Evolutionary conservation across 2,797 vertebrate species (phyloP).

Genomic region (Catostomus latipinnis): DNA sequence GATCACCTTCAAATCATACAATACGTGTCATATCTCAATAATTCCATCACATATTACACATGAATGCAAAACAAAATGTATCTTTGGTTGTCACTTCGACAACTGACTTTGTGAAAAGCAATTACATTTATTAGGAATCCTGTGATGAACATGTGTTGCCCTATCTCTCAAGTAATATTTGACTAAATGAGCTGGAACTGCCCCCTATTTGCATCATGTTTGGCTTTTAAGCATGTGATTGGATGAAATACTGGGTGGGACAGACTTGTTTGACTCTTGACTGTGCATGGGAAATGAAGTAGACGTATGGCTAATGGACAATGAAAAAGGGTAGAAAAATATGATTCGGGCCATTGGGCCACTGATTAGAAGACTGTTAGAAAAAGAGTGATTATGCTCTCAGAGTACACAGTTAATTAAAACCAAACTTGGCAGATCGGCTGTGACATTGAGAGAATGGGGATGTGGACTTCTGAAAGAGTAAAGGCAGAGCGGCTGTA

Average conservation of each 20-base stretch:
- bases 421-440: conserved; percentile 71
- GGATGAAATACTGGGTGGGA: not conserved
- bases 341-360: conserved; percentile 59
- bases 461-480: conserved; percentile 8
- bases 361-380: conserved; percentile 48
- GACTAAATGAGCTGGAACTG: conserved; percentile 14
- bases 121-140: not conserved
- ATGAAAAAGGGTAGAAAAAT: conserved; percentile 61
- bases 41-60: conserved; percentile 4
- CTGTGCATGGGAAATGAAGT: conserved; percentile 23
- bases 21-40: conserved; percentile 11
- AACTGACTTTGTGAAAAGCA: conserved; percentile 2
- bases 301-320: conserved; percentile 59
- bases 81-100: conserved; percentile 1
- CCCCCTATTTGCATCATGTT: not conserved
- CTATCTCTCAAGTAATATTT: conserved; percentile 2
- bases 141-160: not conserved
- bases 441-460: conserved; percentile 56
- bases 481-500: conserved; percentile 54
- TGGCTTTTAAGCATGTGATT: not conserved
- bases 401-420: conserved; percentile 76
- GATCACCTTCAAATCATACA: conserved; percentile 30
- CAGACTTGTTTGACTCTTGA: conserved; percentile 7
- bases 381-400: conserved; percentile 74
- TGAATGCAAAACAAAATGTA: not conserved